phyloP scores from a whole-genome alignment of 1,140 invertebrate genomes.

The Idris sp. region DNA sequence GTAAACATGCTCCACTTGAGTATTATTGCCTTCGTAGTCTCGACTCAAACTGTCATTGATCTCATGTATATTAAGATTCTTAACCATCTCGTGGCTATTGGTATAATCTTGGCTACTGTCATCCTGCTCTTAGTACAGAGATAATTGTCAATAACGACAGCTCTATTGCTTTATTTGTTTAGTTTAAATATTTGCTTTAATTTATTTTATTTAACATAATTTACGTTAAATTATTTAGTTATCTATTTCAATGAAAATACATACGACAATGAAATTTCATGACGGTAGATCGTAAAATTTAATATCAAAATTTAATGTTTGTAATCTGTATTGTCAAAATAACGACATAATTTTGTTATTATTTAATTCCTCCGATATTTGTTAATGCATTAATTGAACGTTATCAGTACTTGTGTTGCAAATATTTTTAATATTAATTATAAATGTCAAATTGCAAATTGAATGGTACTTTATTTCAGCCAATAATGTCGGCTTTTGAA shows the following conservation, averaged over 20 bases:
- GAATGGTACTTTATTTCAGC: background rate
- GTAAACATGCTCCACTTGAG: constrained; percentile 51
- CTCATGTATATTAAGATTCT: constrained; percentile 42
- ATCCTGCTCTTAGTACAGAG: constrained; percentile 4
- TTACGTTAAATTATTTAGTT: no score
- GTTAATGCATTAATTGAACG: no score
- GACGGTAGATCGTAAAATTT: constrained; percentile 19
- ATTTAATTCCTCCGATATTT: no score
- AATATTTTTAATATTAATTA: no score
- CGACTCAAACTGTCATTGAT: constrained; percentile 27
- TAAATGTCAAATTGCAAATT: no score
- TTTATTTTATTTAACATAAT: no score
- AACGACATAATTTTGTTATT: no score
- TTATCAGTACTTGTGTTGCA: background rate
- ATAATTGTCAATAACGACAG: constrained; percentile 4
- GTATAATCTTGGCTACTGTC: constrained; percentile 1
- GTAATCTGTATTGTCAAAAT: constrained; percentile 12
- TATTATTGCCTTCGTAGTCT: constrained; percentile 44
- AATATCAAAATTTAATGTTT: constrained; percentile 19
- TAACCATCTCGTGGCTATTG: constrained; percentile 19
- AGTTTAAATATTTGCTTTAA: no score
- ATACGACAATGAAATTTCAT: no score
- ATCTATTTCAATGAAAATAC: no score
- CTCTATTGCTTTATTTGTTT: no score
- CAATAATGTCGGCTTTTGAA: background rate